These are phyloP conservation scores for Drosophila pseudotalamancana DNA, from an alignment of 2,888 invertebrate species.

Conservation along the genomic window DNA sequence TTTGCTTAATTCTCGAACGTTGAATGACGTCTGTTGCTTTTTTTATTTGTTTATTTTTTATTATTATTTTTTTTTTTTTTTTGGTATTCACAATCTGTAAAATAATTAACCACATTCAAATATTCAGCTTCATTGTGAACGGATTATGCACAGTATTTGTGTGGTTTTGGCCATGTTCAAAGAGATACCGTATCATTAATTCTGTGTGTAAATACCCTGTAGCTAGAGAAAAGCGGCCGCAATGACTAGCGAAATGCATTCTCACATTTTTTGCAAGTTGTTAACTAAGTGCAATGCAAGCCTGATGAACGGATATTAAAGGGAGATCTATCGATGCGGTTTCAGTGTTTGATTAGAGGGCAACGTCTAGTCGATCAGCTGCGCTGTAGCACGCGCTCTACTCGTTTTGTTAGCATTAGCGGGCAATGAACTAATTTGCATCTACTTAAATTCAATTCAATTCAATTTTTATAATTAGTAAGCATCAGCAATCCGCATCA, in stretches of 20 bases:
- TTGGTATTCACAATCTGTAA: neutral
- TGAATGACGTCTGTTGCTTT: neutral
- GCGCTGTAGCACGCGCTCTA: neutral
- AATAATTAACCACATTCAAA: conserved; percentile 9
- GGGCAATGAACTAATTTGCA: conserved; percentile 70
- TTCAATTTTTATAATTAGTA: conserved; percentile 17
- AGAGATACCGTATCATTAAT: neutral
- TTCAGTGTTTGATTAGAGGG: neutral
- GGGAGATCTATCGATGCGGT: no score
- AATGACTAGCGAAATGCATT: neutral
- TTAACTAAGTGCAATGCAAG: no score
- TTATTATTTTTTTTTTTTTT: neutral
- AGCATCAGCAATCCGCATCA: conserved; percentile 4
- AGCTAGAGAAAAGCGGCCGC: neutral
- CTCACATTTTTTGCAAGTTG: no score
- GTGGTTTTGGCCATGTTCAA: neutral
- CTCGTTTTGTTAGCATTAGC: conserved; percentile 14
- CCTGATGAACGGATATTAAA: no score
- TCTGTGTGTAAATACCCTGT: neutral
- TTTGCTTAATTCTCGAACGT: neutral
- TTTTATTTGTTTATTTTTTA: no score
- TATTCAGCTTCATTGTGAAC: conserved; percentile 40
- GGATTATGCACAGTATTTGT: conserved; percentile 16
- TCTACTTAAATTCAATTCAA: conserved; percentile 37
- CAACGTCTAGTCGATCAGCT: neutral